Percentiles rank a stretch among this genome's conserved stretches.
phyloP scores from a whole-genome alignment of 1,140 invertebrate species.

The Euura saliciscinereae region DNA sequence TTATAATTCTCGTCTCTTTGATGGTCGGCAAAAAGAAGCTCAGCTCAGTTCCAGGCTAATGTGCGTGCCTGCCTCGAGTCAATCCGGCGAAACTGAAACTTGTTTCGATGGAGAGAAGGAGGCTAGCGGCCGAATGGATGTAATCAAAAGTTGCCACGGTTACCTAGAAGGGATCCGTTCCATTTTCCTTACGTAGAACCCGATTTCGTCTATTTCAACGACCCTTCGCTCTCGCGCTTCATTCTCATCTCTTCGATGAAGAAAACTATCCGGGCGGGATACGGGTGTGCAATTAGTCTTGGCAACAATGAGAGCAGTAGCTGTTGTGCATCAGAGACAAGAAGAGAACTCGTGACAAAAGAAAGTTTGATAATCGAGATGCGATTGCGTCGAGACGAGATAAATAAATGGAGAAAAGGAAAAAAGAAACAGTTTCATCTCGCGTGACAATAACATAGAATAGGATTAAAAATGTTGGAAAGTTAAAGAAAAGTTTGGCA shows the following conservation, averaged over 20 bases:
- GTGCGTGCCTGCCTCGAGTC: background rate
- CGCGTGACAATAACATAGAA: background rate
- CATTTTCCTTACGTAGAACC: slow-evolving; percentile 1
- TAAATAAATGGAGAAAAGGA: background rate
- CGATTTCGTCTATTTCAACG: background rate
- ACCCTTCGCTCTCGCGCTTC: slow-evolving; percentile 9
- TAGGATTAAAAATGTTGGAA: background rate
- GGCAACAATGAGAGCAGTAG: background rate
- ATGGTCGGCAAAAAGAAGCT: too few relatives aligned
- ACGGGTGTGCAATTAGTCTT: background rate
- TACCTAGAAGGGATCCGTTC: slow-evolving; percentile 25
- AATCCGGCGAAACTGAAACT: slow-evolving; percentile 1
- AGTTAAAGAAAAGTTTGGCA: background rate
- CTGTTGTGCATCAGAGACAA: background rate
- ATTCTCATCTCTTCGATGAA: background rate
- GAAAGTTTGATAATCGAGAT: background rate
- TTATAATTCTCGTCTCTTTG: too few relatives aligned
- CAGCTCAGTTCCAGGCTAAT: too few relatives aligned
- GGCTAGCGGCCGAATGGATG: slow-evolving; percentile 23
- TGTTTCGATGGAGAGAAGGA: background rate
- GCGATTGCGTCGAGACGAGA: background rate
- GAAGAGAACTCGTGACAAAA: background rate
- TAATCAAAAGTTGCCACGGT: slow-evolving; percentile 55
- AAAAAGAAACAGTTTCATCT: background rate
- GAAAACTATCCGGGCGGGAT: background rate